A percentile compares a stretch with the other conserved stretches of the same genome.
Conservation (phyloP, 2,888 invertebrate genomes). For the Syrista parreyssii region DNA sequence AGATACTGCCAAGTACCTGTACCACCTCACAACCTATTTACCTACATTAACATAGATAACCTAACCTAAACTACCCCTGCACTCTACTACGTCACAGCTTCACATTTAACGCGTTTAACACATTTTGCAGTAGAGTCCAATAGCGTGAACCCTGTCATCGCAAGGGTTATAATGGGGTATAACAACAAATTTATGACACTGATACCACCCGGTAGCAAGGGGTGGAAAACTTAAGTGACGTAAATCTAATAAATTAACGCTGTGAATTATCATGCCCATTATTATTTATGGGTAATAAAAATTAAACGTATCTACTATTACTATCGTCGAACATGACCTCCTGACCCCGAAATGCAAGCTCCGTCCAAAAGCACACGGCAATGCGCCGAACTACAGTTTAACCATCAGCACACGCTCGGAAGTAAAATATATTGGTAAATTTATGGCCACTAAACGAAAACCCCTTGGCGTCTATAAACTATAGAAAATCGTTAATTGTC, state of each 20-base stretch:
- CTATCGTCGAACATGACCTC: not conserved
- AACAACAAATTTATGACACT: not conserved
- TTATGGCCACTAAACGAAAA: constrained; percentile 55
- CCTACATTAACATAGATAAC: not conserved
- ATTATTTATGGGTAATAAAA: not conserved
- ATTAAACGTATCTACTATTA: not conserved
- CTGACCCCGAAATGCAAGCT: not conserved
- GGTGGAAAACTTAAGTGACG: not conserved
- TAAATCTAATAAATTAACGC: not conserved
- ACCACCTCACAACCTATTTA: not conserved
- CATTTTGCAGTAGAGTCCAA: not conserved
- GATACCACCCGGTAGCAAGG: not conserved
- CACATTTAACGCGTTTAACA: not conserved
- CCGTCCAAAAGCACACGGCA: not conserved
- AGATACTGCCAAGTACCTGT: not conserved
- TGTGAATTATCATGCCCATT: not conserved
- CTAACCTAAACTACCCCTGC: not conserved
- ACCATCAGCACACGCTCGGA: constrained; percentile 34
- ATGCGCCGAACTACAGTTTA: constrained; percentile 24
- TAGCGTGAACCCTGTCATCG: not conserved
- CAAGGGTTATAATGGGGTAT: not conserved
- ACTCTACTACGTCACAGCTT: not conserved
- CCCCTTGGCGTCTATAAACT: constrained; percentile 53
- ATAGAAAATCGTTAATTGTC: constrained; percentile 62
- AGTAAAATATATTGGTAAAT: constrained; percentile 44